Base-by-base conservation (phyloP, 2,888 invertebrate species). In the Dasysyrphus tricinctus region DNA sequence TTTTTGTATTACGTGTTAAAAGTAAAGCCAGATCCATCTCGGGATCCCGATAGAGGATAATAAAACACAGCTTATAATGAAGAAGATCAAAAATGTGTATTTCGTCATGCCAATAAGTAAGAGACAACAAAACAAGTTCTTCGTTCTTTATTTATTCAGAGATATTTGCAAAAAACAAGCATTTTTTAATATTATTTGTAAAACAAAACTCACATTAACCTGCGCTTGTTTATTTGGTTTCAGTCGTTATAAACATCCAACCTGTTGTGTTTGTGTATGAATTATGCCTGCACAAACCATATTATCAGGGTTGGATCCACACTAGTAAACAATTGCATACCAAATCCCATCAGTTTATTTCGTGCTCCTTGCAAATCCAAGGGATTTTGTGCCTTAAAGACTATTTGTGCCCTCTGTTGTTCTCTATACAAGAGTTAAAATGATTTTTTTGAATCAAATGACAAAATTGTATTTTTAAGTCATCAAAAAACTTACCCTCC, bases 251-350 rank as follows among this genome's bases (percentile, higher is more conserved):
- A 99, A 95, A 92, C 98, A 98, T 84, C 99, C 99, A 88, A 99
- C 97, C 94, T 99, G 99, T 92, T 97, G 97, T 57, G 96, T 94
- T 91, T 97, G 95, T 90, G 98, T 99, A 92, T 99, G 98, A 84
- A 99, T 96, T 89, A 99, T 99, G 81, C 99, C 99, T 89, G 99
- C 99, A 92, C 98, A 98, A 54, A 99, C 99, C 94, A 98, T 99
- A 93, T 99, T 99, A 91, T 99, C 99, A 19, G 98, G 98, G 93
- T 99, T 5, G 99, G 99, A 94, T 99, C 99, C 90, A 99, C 98
- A 76, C 96, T 96, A 91, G 98, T 97, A 88, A 99, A 93, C 73
- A 99, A 94, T 92, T 98, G 98, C 96, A 99, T 97, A 57, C 99
- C 99, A 93, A 99, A 98, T 69, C 99, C 99, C 92, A 96, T 94